phyloP scores from a whole-genome alignment of 2,888 invertebrate genomes.

The Lasioglossum lativentre region DNA sequence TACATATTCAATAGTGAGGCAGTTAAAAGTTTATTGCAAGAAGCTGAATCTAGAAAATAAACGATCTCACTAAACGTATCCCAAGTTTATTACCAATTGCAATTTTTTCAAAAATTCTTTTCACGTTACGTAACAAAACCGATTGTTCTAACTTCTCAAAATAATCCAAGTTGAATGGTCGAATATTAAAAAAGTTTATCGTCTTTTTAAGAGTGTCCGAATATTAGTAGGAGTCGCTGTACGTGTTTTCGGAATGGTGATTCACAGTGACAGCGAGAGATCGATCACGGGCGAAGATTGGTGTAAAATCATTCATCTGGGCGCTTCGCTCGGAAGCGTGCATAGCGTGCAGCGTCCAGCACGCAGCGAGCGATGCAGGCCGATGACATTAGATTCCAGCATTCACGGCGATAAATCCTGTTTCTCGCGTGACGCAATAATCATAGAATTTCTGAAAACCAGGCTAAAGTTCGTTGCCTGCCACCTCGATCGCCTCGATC shows the following conservation, averaged over 20 bases:
- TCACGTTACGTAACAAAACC: too few species aligned
- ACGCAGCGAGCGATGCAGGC: neutral
- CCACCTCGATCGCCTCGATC: neutral
- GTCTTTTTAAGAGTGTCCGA: too few species aligned
- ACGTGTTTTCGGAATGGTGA: neutral
- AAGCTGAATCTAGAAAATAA: too few species aligned
- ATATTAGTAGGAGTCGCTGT: too few species aligned
- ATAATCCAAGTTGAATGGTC: too few species aligned
- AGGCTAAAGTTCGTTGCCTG: neutral
- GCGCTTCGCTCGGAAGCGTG: slow-evolving; percentile 19
- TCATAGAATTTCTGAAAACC: slow-evolving; percentile 30
- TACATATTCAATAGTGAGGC: too few species aligned
- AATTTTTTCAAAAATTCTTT: too few species aligned
- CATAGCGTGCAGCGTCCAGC: slow-evolving; percentile 21
- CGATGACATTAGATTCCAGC: slow-evolving; percentile 14
- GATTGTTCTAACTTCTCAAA: too few species aligned
- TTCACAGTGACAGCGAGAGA: neutral
- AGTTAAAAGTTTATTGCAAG: too few species aligned
- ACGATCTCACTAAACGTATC: too few species aligned
- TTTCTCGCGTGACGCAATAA: slow-evolving; percentile 13
- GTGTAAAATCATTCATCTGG: slow-evolving; percentile 21
- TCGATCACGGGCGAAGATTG: neutral
- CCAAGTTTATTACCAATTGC: too few species aligned
- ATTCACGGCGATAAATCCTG: slow-evolving; percentile 17
- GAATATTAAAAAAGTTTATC: too few species aligned